These are phyloP conservation scores for Tenthredo notha DNA, from an alignment of 2,888 invertebrate species.

Conservation along the genomic window DNA sequence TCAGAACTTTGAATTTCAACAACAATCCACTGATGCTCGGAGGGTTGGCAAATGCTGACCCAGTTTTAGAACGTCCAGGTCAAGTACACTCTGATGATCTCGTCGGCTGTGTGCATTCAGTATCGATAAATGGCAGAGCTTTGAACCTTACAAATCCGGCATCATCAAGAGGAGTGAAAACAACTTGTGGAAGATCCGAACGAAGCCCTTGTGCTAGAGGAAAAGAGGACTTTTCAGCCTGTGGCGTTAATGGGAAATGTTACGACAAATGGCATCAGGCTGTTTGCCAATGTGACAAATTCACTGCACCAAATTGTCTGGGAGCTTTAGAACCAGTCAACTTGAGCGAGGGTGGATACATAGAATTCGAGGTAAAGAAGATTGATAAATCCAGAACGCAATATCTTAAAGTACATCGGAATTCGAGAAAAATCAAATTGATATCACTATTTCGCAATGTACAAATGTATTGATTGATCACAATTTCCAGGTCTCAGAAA, in stretches of 20 bases:
- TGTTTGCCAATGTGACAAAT: constrained; percentile 86
- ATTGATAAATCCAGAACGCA: constrained; percentile 50
- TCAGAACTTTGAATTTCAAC: constrained; percentile 94
- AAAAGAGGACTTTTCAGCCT: constrained; percentile 78
- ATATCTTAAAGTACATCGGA: not conserved
- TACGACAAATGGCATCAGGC: constrained; percentile 91
- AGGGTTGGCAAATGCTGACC: constrained; percentile 91
- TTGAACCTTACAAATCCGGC: constrained; percentile 90
- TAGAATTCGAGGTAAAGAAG: constrained; percentile 83
- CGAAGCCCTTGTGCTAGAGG: constrained; percentile 82
- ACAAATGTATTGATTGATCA: constrained; percentile 1
- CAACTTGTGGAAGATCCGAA: constrained; percentile 88
- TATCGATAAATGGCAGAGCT: constrained; percentile 91
- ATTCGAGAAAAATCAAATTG: not conserved
- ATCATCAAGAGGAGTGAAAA: constrained; percentile 85
- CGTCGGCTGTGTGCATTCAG: constrained; percentile 95
- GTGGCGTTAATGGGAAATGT: constrained; percentile 86
- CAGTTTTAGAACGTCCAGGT: constrained; percentile 92
- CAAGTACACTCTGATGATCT: constrained; percentile 96
- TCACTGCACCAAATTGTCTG: constrained; percentile 90
- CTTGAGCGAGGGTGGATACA: constrained; percentile 87
- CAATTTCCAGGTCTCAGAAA: constrained; percentile 84
- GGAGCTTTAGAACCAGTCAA: constrained; percentile 89
- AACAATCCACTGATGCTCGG: constrained; percentile 92
- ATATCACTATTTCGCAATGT: not conserved